Conservation (phyloP, 2,113 vertebrate species). For the Pteropus alecto region DNA sequence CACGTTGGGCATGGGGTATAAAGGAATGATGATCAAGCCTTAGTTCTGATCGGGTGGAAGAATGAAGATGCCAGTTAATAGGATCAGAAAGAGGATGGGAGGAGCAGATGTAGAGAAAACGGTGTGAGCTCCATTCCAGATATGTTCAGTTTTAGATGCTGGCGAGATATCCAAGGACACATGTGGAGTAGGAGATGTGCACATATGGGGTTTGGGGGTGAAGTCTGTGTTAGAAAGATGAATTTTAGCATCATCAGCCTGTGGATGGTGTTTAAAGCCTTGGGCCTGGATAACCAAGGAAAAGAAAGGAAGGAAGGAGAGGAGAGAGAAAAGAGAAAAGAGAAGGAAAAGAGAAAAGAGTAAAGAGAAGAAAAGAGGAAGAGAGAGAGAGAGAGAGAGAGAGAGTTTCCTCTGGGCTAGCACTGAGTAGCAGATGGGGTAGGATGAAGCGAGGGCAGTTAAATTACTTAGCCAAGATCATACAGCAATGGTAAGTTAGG, state of each 20-base stretch:
- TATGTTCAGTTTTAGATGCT: not conserved
- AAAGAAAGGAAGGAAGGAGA: not conserved
- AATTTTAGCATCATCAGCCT: not conserved
- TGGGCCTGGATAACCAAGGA: no score
- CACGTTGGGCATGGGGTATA: not conserved
- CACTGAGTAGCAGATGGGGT: no score
- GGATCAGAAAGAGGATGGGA: not conserved
- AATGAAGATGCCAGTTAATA: not conserved
- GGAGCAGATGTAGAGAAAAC: not conserved
- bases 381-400: no score
- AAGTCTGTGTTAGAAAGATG: not conserved
- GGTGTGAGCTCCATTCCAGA: not conserved
- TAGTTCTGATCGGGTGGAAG: not conserved
- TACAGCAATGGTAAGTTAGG: not conserved
- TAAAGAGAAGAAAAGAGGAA: no score
- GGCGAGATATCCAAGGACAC: not conserved
- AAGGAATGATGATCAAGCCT: not conserved
- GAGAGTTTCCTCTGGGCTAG: no score
- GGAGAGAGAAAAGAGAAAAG: no score
- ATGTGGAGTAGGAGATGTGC: not conserved
- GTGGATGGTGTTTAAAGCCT: not conserved
- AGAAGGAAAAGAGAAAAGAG: no score
- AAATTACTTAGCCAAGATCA: not conserved
- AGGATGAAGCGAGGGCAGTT: no score
- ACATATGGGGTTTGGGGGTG: not conserved